Base-by-base conservation (phyloP, 2,113 vertebrate genomes). In the Pelecanoides urinatrix region DNA sequence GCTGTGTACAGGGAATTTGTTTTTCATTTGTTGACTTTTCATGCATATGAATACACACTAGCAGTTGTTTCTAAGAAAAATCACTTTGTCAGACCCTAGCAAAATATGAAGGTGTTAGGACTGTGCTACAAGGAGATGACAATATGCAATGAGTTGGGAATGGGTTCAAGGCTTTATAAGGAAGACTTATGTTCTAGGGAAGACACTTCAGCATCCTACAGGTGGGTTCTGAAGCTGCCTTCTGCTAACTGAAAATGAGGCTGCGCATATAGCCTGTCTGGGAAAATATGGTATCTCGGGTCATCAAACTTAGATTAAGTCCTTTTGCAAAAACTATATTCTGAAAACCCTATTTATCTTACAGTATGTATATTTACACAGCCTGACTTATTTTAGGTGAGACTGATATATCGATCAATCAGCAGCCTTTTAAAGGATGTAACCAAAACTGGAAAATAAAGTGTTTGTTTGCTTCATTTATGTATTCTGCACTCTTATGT, bases 401-500 rank as follows among this genome's bases (percentile, higher is more conserved):
- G 23, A 91, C 2, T 62, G 58, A 87, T 16, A 14, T 25, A 81
- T 40, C 19, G 86, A 92, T 83, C 27, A 70, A 78, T 66, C 59
- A 79, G 13, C 38, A 71, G 45, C n/a, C 27, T 70, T 88, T 94
- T 78, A 78, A 92, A 97, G 81, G 94, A 97, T 40, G 34, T 23
- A 96, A 94, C 36, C 68, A 77, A 85, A 91, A 87, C 55, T 56
- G 44, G 52, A 92, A 86, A 83, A 91, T 27, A 34, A 95, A 80
- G 70, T 21, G 45, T 40, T 52, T 22, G 3, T 89, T 79, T 91
- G 56, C 26, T 67, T 75, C n/a, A 55, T 62, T 90, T 98, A 98
- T 15, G 58, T 82, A 72, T 65, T 97, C 62, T 97, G 97, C 38
- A 55, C 89, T 92, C 72, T 67, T 93, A 99, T 94, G 56, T 72